These are phyloP conservation scores for Drosophila biarmipes DNA, from an alignment of 1,140 invertebrate genomes.

Conservation along the genomic window DNA sequence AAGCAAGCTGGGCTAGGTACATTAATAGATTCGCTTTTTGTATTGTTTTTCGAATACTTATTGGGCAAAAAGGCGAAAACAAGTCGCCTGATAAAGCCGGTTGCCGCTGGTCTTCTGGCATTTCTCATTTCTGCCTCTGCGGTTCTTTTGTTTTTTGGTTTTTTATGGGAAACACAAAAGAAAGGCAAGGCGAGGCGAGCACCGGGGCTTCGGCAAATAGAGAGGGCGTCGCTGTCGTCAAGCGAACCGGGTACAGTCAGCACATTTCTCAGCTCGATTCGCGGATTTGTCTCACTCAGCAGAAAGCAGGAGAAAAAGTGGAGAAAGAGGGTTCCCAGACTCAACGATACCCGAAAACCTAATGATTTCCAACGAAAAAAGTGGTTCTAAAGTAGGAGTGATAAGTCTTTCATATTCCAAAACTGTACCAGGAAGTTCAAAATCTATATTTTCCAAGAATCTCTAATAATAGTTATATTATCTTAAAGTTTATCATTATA, in stretches of 20 bases:
- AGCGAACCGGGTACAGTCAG: conserved; percentile 39
- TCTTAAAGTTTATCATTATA: not conserved
- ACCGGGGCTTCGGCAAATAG: conserved; percentile 32
- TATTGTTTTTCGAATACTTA: conserved; percentile 39
- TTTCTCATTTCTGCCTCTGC: conserved; percentile 17
- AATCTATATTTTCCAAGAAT: too few species aligned
- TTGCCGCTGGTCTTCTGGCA: conserved; percentile 29
- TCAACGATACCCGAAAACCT: not conserved
- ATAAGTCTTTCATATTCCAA: not conserved
- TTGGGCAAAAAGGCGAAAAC: conserved; percentile 31
- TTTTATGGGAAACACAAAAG: conserved; percentile 45
- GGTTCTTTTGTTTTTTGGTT: conserved; percentile 17
- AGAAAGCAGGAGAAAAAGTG: conserved; percentile 1
- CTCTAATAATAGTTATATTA: not conserved
- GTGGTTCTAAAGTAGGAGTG: too few species aligned
- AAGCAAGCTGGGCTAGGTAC: conserved; percentile 33
- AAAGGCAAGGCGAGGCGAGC: conserved; percentile 8
- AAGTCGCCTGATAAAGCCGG: conserved; percentile 50
- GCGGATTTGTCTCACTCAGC: conserved; percentile 15
- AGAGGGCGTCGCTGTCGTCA: conserved; percentile 42
- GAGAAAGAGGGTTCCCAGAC: not conserved
- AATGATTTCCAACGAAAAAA: not conserved
- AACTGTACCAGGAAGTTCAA: too few species aligned
- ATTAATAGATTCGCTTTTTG: conserved; percentile 45
- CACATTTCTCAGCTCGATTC: conserved; percentile 24